Evolutionary conservation across 2,888 invertebrate genomes (phyloP).

Genomic region (Aspidiotus rigidus): DNA sequence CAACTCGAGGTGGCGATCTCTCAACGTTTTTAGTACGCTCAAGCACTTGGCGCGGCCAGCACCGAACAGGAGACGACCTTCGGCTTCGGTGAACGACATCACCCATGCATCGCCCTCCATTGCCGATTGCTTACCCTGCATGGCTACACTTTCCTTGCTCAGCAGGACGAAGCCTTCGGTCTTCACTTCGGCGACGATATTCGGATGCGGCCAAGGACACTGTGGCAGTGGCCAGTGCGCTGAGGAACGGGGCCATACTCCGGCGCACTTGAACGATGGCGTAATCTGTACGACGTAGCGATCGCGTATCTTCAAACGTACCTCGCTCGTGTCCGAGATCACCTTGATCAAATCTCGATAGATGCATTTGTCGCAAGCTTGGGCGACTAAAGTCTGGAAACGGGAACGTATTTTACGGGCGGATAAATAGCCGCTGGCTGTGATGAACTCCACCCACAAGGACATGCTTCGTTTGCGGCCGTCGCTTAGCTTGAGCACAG

Average conservation of each 20-base stretch:
- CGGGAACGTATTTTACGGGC: slow-evolving; percentile 73
- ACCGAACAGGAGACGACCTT: slow-evolving; percentile 64
- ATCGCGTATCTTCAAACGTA: slow-evolving; percentile 65
- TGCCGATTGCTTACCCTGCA: slow-evolving; percentile 61
- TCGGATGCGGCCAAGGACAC: slow-evolving; percentile 71
- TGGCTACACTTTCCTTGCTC: slow-evolving; percentile 61
- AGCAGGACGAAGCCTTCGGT: slow-evolving; percentile 74
- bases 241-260: slow-evolving; percentile 75
- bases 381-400: slow-evolving; percentile 67
- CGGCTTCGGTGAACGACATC: slow-evolving; percentile 67
- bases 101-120: slow-evolving; percentile 86
- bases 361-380: slow-evolving; percentile 73
- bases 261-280: slow-evolving; percentile 72
- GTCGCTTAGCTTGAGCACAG: slow-evolving; percentile 74
- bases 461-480: slow-evolving; percentile 80
- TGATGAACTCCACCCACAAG: slow-evolving; percentile 82
- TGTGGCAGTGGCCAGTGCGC: slow-evolving; percentile 73
- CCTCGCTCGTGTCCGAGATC: slow-evolving; percentile 74
- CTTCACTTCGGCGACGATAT: slow-evolving; percentile 70
- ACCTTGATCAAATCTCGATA: slow-evolving; percentile 72
- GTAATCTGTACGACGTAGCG: slow-evolving; percentile 73
- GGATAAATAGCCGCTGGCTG: slow-evolving; percentile 74
- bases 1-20: slow-evolving; percentile 68
- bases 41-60: slow-evolving; percentile 63
- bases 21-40: slow-evolving; percentile 65